phyloP scores from a whole-genome alignment of 2,113 vertebrate species.

The Carettochelys insculpta region DNA sequence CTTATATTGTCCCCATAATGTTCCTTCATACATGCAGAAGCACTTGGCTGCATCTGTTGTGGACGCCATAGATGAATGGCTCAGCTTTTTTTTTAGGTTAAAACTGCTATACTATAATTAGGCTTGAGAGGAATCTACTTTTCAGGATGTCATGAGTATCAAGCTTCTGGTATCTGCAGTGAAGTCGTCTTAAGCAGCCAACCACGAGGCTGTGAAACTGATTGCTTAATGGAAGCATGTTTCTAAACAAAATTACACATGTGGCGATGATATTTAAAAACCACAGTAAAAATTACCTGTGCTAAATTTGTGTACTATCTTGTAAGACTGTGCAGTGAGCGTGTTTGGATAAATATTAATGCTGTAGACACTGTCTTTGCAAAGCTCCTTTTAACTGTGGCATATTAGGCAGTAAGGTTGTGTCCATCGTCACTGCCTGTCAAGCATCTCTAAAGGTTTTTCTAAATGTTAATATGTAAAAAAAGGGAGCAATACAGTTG shows the following conservation, averaged over 20 bases:
- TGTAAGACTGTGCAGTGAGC: not conserved
- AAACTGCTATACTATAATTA: not conserved
- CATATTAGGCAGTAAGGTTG: not conserved
- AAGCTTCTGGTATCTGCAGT: not conserved
- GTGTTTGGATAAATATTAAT: not conserved
- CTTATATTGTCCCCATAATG: not conserved
- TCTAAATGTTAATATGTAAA: not conserved
- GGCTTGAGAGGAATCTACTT: not conserved
- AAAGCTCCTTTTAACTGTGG: not conserved
- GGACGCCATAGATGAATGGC: not conserved
- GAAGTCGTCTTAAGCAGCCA: not conserved
- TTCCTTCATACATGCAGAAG: not conserved
- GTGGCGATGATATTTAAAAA: not conserved
- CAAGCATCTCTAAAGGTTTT: not conserved
- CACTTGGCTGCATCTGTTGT: not conserved
- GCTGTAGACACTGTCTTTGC: not conserved
- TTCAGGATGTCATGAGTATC: not conserved
- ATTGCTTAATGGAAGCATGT: not conserved
- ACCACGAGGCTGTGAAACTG: not conserved
- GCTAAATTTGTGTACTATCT: not conserved
- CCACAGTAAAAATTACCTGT: not conserved
- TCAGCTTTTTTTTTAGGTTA: not conserved
- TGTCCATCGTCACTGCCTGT: not conserved
- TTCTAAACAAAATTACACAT: not conserved
- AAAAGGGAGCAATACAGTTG: not conserved